phyloP scores from a whole-genome alignment of 2,113 vertebrate genomes.

The Microcebus griseorufus region DNA sequence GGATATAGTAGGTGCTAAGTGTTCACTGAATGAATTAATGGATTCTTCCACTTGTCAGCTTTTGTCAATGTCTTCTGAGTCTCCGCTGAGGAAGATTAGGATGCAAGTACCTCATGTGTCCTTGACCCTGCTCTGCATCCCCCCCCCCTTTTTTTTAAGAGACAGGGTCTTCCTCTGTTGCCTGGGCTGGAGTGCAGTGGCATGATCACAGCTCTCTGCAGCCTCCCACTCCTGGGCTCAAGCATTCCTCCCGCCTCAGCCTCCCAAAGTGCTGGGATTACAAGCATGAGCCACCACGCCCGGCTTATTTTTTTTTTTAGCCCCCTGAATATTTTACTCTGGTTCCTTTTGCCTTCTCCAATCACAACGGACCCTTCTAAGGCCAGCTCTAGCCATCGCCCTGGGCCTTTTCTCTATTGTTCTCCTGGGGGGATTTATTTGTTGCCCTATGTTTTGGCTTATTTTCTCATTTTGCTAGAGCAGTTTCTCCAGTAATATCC shows the following conservation, averaged over 20 bases:
- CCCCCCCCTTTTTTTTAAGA: background rate
- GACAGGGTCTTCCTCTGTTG: background rate
- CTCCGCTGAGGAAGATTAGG: background rate
- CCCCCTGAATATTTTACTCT: background rate
- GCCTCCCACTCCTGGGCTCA: background rate
- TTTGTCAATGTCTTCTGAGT: background rate
- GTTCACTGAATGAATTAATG: background rate
- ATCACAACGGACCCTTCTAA: background rate
- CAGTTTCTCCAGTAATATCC: background rate
- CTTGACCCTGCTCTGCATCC: background rate
- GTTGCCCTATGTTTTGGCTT: background rate
- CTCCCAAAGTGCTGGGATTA: background rate
- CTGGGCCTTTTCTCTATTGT: background rate
- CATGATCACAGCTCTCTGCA: background rate
- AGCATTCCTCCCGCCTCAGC: background rate
- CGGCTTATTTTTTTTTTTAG: too few relatives aligned
- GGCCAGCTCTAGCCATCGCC: background rate
- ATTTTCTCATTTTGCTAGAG: background rate
- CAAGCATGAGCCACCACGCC: background rate
- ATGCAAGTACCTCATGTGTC: background rate
- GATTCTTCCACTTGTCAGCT: background rate
- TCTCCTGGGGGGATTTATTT: background rate
- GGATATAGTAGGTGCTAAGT: background rate
- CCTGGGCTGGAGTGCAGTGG: background rate
- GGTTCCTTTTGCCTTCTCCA: background rate